Conservation (phyloP, 1,140 invertebrate species). For the Zeugodacus cucurbitae region DNA sequence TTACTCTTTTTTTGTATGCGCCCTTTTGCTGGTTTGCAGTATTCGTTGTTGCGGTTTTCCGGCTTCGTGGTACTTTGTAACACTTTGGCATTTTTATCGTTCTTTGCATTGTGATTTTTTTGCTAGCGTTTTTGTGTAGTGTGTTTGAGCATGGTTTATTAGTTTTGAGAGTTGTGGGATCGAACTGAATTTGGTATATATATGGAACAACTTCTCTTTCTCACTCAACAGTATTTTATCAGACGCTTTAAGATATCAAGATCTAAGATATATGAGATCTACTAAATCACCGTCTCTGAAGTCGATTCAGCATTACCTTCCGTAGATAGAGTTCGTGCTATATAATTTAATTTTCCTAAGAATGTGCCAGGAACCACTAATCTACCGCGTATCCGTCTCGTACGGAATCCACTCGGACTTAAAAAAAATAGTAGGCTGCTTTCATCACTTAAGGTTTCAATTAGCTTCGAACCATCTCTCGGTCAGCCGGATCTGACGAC, state of each 20-base stretch:
- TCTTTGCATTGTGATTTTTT: neutral
- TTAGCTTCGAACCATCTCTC: neutral
- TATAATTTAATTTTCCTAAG: too few relatives aligned
- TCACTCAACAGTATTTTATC: too few relatives aligned
- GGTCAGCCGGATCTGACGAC: neutral
- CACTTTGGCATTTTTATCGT: conserved; percentile 38
- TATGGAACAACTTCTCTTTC: neutral
- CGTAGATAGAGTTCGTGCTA: neutral
- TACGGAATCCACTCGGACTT: too few relatives aligned
- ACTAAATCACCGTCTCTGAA: neutral
- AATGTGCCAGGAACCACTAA: too few relatives aligned
- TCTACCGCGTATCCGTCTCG: too few relatives aligned
- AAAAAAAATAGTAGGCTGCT: too few relatives aligned
- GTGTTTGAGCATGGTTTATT: neutral
- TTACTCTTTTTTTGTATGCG: neutral
- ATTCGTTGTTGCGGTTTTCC: conserved; percentile 23
- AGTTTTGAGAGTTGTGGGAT: neutral
- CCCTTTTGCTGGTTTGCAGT: neutral
- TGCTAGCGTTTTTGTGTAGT: neutral
- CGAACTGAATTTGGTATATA: neutral
- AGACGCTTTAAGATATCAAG: too few relatives aligned
- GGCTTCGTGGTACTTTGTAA: conserved; percentile 34
- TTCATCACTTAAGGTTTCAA: rapidly evolving
- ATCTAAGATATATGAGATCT: neutral
- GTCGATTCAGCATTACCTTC: neutral